Evolutionary conservation across 35 echinoderm and acorn worm species (phyloP), one percentile per base, ranked within the genome.

Genomic region (Eucidaris tribuloides): DNA sequence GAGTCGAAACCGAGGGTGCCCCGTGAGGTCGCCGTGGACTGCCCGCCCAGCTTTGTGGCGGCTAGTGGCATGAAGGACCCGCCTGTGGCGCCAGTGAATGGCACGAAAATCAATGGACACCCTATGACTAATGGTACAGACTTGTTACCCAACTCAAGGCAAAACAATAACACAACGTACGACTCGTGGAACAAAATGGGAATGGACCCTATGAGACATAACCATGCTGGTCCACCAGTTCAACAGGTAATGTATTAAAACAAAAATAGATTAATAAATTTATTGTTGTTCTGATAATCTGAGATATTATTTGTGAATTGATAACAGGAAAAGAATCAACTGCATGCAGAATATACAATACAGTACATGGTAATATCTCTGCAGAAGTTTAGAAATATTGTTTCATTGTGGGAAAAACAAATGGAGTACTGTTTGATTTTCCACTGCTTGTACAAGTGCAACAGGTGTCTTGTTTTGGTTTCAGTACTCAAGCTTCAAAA

Each of bases 31-130:
- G 86, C 91, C 3, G 96, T 99, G 42, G 96, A 99, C 79, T 99
- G 96, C 62, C 96, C 96, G 22, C 64, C 90, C n/a, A 83, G 83
- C 48, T 99, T 99, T 93, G 96, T 99, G 22, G 96, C 96, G 50
- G 96, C 96, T 2, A 99, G 96, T 76, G 96, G 96, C 3, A 99
- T 99, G 96, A 99, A 99, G 79, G 86, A 93, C 60, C 91, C 91
- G 36, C 96, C 96, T 22, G 70, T 42, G 25, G 43, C 60, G n/a
- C 43, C 35, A 90, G 41, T 59, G 35, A 56, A 9, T 22, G 15
- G 41, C 44, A 40, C 40, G 25, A 35, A 63, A 29, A 45, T 80
- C 36, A 92, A 92, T 81, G 89, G 89, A 81, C 89, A 86, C 4
- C 37, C 78, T 52, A 59, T 94, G 82, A 42, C 63, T 14, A 94